These are phyloP conservation scores for Terebella lapidaria DNA, from an alignment of 2,888 invertebrate genomes.

Conservation along the genomic window DNA sequence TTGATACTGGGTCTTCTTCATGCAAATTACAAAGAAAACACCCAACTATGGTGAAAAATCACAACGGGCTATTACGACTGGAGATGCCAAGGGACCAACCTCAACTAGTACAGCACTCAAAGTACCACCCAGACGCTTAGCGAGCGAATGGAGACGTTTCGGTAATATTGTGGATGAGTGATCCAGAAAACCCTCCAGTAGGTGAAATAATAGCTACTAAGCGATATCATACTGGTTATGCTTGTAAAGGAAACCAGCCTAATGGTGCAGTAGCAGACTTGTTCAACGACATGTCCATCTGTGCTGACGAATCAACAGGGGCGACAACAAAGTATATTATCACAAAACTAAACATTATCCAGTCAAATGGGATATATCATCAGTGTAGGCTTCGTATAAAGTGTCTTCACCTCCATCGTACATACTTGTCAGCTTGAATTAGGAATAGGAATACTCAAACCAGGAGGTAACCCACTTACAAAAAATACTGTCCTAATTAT, in stretches of 20 bases:
- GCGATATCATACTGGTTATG: constrained; percentile 20
- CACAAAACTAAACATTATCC: constrained; percentile 23
- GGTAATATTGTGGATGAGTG: constrained; percentile 25
- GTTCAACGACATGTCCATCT: constrained; percentile 12
- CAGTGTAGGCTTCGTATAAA: constrained; percentile 25
- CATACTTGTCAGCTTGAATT: constrained; percentile 21
- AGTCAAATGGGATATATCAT: constrained; percentile 26
- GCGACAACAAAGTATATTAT: constrained; percentile 18
- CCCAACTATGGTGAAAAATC: constrained; percentile 22
- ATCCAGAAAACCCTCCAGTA: constrained; percentile 24
- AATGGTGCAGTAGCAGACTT: constrained; percentile 23
- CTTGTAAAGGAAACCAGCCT: constrained; percentile 29
- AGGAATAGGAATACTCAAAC: constrained; percentile 21
- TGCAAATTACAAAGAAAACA: constrained; percentile 8
- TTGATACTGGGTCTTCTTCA: constrained; percentile 15
- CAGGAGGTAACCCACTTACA: constrained; percentile 10
- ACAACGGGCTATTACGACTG: constrained; percentile 23
- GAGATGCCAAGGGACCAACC: constrained; percentile 29
- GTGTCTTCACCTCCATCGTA: constrained; percentile 17
- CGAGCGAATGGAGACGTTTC: constrained; percentile 27
- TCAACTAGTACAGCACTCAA: constrained; percentile 25
- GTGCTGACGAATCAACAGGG: neutral
- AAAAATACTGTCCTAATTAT: constrained; percentile 21
- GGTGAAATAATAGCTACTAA: constrained; percentile 22
- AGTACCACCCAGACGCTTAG: constrained; percentile 25